Conservation (phyloP, 2,888 invertebrate species). For the Periphyllus acericola region DNA sequence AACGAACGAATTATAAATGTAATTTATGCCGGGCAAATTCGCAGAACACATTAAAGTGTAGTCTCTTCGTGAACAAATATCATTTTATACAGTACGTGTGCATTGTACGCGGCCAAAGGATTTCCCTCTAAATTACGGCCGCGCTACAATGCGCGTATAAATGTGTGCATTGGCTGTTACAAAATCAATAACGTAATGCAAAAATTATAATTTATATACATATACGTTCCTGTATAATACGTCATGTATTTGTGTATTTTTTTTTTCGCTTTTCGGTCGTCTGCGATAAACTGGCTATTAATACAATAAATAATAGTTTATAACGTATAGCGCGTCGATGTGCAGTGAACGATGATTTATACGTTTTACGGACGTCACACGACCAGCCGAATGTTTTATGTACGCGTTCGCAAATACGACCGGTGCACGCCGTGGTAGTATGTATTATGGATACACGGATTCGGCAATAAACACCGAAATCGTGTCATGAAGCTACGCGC, state of each 20-base stretch:
- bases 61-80: neutral
- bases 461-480: neutral
- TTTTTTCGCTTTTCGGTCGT: neutral
- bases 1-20: neutral
- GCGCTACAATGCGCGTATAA: neutral
- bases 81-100: slow-evolving; percentile 3
- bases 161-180: neutral
- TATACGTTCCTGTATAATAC: too few species aligned
- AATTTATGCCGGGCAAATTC: neutral
- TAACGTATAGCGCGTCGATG: neutral
- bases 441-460: too few species aligned
- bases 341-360: neutral
- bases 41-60: neutral
- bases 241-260: too few species aligned
- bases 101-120: neutral
- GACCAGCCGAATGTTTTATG: neutral
- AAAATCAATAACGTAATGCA: neutral
- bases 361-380: neutral
- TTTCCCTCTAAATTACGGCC: neutral
- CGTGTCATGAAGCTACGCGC: neutral
- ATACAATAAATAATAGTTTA: neutral
- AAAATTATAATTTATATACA: neutral
- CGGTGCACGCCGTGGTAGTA: too few species aligned
- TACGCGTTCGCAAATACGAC: neutral
- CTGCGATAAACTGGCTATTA: neutral